These are phyloP conservation scores for Tylochromis polylepis DNA, from an alignment of 2,113 vertebrate species.

Conservation along the genomic window DNA sequence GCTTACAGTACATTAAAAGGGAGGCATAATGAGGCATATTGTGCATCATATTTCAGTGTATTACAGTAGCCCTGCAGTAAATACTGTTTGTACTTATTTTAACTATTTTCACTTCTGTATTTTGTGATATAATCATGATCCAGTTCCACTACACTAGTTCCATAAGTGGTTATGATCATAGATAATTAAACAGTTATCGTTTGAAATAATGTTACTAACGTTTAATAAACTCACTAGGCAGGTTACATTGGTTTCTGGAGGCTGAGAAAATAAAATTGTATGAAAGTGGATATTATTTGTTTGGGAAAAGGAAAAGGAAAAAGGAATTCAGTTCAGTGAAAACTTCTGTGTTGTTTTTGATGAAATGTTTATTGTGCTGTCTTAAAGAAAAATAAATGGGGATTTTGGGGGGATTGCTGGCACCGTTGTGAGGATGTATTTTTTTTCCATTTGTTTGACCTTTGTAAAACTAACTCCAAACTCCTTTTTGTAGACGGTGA, in stretches of 20 bases:
- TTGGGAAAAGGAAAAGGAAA: fast-evolving
- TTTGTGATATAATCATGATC: neutral
- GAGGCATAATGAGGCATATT: neutral
- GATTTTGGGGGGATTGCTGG: neutral
- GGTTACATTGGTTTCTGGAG: neutral
- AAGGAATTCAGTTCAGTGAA: neutral
- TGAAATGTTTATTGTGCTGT: neutral
- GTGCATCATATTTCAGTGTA: neutral
- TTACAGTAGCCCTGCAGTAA: neutral
- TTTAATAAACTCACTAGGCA: neutral
- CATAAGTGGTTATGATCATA: neutral
- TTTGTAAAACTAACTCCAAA: neutral
- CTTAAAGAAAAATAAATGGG: neutral
- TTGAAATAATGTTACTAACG: neutral
- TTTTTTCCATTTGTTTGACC: neutral
- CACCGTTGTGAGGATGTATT: neutral
- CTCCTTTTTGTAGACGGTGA: neutral
- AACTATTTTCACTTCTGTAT: neutral
- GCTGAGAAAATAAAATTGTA: neutral
- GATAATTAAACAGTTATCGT: neutral
- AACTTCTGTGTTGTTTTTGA: neutral
- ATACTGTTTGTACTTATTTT: neutral
- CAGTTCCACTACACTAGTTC: neutral
- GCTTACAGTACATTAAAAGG: neutral
- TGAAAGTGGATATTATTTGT: neutral